A percentile compares a stretch with the other conserved stretches of the same genome.
These are phyloP conservation scores for Tetragnatha versicolor DNA, from an alignment of 1,140 invertebrate species.

Conservation along the genomic window DNA sequence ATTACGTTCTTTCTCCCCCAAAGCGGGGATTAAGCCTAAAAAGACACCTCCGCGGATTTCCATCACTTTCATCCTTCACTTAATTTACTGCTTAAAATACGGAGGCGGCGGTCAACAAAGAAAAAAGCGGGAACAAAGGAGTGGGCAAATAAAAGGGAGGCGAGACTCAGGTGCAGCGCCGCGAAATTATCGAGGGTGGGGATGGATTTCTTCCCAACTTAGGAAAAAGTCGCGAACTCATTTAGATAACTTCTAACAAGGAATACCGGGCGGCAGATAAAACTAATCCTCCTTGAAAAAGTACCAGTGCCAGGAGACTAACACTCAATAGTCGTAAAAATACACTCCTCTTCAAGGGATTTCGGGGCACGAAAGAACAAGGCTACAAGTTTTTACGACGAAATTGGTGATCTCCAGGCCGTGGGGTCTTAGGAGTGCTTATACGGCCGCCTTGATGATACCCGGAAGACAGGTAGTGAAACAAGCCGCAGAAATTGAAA, in stretches of 20 bases:
- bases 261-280: slow-evolving; percentile 41
- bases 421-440: slow-evolving; percentile 8
- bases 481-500: slow-evolving; percentile 27
- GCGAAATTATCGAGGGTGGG: slow-evolving; percentile 17
- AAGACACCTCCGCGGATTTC: no score
- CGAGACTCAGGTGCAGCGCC: slow-evolving; percentile 15
- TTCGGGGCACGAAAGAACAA: background rate
- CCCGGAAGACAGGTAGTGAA: slow-evolving; percentile 2
- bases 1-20: no score
- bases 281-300: slow-evolving; percentile 51
- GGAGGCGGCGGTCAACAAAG: no score
- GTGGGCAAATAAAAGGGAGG: no score
- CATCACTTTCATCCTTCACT: no score
- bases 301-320: slow-evolving; percentile 22
- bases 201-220: background rate
- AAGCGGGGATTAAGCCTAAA: no score
- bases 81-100: no score
- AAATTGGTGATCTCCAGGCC: slow-evolving; percentile 6
- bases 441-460: slow-evolving; percentile 7
- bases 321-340: slow-evolving; percentile 52
- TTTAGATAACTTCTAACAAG: slow-evolving; percentile 52
- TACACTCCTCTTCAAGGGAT: slow-evolving; percentile 23
- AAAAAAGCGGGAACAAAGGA: no score
- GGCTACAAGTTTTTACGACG: slow-evolving; percentile 46
- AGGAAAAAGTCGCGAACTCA: slow-evolving; percentile 31